A percentile compares a stretch with the other conserved stretches of the same genome.
Evolutionary conservation across 1,140 invertebrate species (phyloP).

Genomic region (Epicauta chinensis): DNA sequence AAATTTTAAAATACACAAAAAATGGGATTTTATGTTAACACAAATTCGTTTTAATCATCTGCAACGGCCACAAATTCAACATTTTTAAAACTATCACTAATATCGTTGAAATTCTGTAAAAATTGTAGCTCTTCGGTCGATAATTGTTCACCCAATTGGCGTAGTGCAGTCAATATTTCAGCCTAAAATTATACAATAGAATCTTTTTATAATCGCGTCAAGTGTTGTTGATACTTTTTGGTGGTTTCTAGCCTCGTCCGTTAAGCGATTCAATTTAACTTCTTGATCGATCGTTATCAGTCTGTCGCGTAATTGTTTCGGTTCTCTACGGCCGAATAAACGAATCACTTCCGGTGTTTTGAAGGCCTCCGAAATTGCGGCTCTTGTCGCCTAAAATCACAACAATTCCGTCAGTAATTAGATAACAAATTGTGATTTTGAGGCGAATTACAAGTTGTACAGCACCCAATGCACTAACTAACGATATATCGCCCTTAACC

Average conservation of each 20-base stretch:
- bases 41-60: slow-evolving; percentile 9
- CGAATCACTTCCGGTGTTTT: slow-evolving; percentile 71
- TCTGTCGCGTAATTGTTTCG: slow-evolving; percentile 58
- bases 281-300: slow-evolving; percentile 52
- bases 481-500: slow-evolving; percentile 61
- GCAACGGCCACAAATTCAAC: slow-evolving; percentile 34
- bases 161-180: slow-evolving; percentile 62
- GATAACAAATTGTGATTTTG: slow-evolving; percentile 1
- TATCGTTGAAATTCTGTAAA: slow-evolving; percentile 45
- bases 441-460: slow-evolving; percentile 35
- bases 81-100: slow-evolving; percentile 31
- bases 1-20: not conserved
- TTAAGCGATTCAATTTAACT: slow-evolving; percentile 48
- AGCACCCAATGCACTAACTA: slow-evolving; percentile 51
- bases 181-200: slow-evolving; percentile 42
- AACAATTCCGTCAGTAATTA: no score
- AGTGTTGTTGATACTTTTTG: slow-evolving; percentile 37
- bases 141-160: slow-evolving; percentile 62
- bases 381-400: slow-evolving; percentile 60
- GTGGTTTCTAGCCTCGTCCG: slow-evolving; percentile 38
- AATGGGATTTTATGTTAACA: no score
- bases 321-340: slow-evolving; percentile 71
- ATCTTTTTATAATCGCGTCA: not conserved
- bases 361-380: slow-evolving; percentile 70
- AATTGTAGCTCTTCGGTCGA: slow-evolving; percentile 53